These are phyloP conservation scores for Galago senegalensis DNA, from an alignment of 2,797 vertebrate genomes.

Conservation along the genomic window DNA sequence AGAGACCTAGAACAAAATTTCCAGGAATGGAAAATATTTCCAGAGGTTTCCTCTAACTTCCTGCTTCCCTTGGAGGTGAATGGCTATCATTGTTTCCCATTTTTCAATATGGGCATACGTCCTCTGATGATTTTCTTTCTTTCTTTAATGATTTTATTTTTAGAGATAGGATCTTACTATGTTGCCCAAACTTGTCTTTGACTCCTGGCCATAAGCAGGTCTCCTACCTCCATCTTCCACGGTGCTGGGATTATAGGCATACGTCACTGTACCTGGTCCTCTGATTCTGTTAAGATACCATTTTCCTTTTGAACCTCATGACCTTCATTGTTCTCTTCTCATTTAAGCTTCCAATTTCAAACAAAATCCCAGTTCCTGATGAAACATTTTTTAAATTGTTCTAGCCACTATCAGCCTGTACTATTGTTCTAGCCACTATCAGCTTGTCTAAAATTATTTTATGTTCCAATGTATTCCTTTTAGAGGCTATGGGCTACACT, in stretches of 20 bases:
- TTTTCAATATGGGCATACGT: background rate
- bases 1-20: background rate
- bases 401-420: background rate
- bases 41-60: background rate
- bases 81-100: background rate
- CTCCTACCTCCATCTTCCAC: background rate
- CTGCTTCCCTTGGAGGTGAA: background rate
- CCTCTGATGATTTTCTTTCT: background rate
- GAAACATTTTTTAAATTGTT: background rate
- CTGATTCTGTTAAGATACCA: background rate
- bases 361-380: background rate
- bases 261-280: background rate
- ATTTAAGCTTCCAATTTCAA: background rate
- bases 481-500: background rate
- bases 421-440: background rate
- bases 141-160: background rate
- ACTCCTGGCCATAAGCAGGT: background rate
- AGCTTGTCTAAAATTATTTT: background rate
- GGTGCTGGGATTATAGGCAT: background rate
- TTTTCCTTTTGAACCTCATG: background rate
- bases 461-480: background rate
- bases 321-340: background rate
- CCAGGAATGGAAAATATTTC: background rate
- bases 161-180: background rate
- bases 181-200: background rate